Conservation (phyloP, 2,113 vertebrate species). For the Halichoeres trimaculatus region DNA sequence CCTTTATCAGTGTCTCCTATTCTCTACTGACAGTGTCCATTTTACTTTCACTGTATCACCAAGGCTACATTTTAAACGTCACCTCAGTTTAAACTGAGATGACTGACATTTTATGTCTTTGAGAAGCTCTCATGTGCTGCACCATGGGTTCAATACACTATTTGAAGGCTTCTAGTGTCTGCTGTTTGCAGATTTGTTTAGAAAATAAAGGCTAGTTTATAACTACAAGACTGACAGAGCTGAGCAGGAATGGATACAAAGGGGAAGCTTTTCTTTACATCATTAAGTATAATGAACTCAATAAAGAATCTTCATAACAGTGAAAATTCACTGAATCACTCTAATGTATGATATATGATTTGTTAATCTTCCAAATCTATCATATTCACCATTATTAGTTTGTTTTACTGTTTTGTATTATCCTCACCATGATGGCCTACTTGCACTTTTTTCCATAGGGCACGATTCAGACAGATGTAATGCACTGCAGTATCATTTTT, state of each 20-base stretch:
- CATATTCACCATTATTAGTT: background rate
- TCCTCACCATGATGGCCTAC: background rate
- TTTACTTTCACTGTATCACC: background rate
- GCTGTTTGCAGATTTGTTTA: background rate
- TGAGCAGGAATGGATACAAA: background rate
- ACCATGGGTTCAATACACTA: background rate
- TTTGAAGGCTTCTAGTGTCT: background rate
- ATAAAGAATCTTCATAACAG: background rate
- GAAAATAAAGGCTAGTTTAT: background rate
- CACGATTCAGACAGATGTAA: no score
- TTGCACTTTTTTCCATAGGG: no score
- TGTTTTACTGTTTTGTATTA: background rate
- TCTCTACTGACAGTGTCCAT: background rate
- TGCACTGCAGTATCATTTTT: no score
- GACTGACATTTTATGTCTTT: slow-evolving; percentile 12
- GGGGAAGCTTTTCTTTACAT: rapidly evolving
- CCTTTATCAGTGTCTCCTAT: background rate
- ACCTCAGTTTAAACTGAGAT: slow-evolving; percentile 1
- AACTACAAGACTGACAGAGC: background rate
- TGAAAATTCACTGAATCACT: background rate
- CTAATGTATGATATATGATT: background rate
- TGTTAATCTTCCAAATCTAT: background rate
- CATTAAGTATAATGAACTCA: background rate
- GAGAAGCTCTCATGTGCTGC: background rate
- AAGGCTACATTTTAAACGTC: background rate